A percentile compares a stretch with the other conserved stretches of the same genome.
Conservation (phyloP, 1,140 invertebrate species). For the Homalodisca vitripennis region DNA sequence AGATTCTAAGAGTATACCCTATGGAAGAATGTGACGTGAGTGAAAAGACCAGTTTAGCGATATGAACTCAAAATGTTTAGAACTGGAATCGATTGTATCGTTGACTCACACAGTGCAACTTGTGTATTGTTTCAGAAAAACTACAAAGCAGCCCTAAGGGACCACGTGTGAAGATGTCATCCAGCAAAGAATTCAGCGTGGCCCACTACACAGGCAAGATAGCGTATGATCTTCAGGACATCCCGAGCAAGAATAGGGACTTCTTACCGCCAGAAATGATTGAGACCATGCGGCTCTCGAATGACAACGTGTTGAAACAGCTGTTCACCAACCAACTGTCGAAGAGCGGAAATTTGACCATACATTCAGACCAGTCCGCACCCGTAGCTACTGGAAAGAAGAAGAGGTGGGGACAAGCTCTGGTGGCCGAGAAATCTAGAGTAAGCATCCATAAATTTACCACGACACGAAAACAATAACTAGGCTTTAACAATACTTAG, state of each 20-base stretch:
- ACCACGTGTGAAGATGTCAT: slow-evolving; percentile 60
- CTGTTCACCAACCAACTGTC: slow-evolving; percentile 84
- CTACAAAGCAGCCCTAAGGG: slow-evolving; percentile 51
- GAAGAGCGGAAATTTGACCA: slow-evolving; percentile 72
- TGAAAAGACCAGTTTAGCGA: too few species aligned
- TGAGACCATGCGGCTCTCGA: slow-evolving; percentile 75
- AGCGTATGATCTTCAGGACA: slow-evolving; percentile 75
- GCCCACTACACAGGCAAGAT: slow-evolving; percentile 84
- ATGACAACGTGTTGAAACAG: slow-evolving; percentile 65
- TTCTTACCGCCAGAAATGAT: slow-evolving; percentile 85
- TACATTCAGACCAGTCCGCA: slow-evolving; percentile 31
- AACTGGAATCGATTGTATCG: too few species aligned
- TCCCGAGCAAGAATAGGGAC: slow-evolving; percentile 85
- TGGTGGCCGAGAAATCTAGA: slow-evolving; percentile 55
- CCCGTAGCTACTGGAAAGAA: slow-evolving; percentile 36
- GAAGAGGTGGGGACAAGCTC: slow-evolving; percentile 49
- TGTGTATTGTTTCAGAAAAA: slow-evolving; percentile 50
- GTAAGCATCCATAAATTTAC: too few species aligned
- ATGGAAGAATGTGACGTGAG: too few species aligned
- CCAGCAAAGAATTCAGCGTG: slow-evolving; percentile 69
- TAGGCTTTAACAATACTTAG: too few species aligned
- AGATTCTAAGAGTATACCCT: too few species aligned
- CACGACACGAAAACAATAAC: too few species aligned
- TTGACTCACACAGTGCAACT: not conserved
- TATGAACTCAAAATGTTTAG: too few species aligned